These are phyloP conservation scores for Catamblyrhynchus diadema DNA, from an alignment of 2,797 vertebrate genomes.

Conservation along the genomic window DNA sequence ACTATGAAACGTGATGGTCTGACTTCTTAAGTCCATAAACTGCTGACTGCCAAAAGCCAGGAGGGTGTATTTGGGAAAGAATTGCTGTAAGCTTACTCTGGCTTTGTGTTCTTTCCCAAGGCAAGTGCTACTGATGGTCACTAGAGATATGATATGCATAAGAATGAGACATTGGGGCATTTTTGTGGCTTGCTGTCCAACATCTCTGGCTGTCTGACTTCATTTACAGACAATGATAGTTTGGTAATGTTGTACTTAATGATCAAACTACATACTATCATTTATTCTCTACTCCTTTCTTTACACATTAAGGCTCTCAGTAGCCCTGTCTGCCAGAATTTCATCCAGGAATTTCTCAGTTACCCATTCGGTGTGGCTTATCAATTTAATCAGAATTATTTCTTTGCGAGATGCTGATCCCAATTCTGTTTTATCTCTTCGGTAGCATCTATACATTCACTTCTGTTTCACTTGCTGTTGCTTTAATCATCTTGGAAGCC, in stretches of 20 bases:
- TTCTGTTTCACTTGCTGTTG: not conserved
- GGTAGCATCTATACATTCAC: not conserved
- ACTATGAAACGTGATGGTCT: slow-evolving; percentile 3
- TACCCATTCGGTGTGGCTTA: not conserved
- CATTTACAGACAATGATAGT: not conserved
- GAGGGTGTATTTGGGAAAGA: slow-evolving; percentile 40
- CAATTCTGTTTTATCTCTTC: not conserved
- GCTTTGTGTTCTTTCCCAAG: slow-evolving; percentile 55
- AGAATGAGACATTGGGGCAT: not conserved
- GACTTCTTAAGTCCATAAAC: slow-evolving; percentile 17
- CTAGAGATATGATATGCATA: slow-evolving; percentile 17
- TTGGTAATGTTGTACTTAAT: not conserved
- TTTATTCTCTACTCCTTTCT: not conserved
- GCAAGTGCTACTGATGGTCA: slow-evolving; percentile 59
- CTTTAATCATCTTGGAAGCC: not conserved
- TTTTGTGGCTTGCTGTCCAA: not conserved
- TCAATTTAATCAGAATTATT: not conserved
- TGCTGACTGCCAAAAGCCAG: slow-evolving; percentile 16
- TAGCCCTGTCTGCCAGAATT: not conserved
- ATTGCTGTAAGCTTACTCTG: slow-evolving; percentile 27
- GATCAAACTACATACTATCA: not conserved
- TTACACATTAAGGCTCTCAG: not conserved
- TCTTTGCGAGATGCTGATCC: not conserved
- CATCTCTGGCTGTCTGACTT: not conserved
- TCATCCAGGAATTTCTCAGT: not conserved